Percentiles rank a stretch among this genome's conserved stretches.
phyloP scores from a whole-genome alignment of 1,140 invertebrate species.

The Sinella curviseta region DNA sequence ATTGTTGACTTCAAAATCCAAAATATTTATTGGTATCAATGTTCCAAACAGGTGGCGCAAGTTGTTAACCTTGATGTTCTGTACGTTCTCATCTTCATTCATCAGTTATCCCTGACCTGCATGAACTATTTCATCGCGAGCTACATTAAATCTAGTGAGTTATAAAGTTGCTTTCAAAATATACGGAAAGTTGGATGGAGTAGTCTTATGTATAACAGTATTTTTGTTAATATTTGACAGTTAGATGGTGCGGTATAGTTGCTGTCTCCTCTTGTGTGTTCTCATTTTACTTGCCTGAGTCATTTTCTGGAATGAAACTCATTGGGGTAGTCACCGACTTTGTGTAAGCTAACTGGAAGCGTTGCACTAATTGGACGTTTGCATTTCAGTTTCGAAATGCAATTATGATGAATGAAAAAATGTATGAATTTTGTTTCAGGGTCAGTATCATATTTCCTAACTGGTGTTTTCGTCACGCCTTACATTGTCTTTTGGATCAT shows the following conservation, averaged over 20 bases:
- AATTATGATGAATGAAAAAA: too few species aligned
- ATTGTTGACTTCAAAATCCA: not conserved
- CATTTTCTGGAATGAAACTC: not conserved
- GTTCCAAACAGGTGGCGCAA: not conserved
- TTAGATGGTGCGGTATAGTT: not conserved
- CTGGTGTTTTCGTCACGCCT: conserved; percentile 36
- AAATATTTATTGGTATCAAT: conserved; percentile 26
- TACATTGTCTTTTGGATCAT: conserved; percentile 14
- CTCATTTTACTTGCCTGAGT: not conserved
- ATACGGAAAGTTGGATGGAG: not conserved
- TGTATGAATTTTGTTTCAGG: too few species aligned
- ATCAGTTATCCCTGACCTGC: conserved; percentile 29
- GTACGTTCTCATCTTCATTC: conserved; percentile 28
- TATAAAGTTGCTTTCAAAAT: not conserved
- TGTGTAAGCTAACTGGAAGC: not conserved
- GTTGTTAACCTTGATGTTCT: conserved; percentile 13
- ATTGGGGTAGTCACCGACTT: not conserved
- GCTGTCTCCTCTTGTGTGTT: not conserved
- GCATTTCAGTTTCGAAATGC: too few species aligned
- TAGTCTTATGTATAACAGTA: not conserved
- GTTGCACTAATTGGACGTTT: not conserved
- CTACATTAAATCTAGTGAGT: conserved; percentile 10
- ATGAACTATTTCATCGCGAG: conserved; percentile 39
- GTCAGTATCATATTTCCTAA: conserved; percentile 35
- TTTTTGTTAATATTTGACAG: too few species aligned